Evolutionary conservation across 2,113 vertebrate species (phyloP), one percentile per base, ranked within the genome.

Genomic region (Pterocles orientalis): DNA sequence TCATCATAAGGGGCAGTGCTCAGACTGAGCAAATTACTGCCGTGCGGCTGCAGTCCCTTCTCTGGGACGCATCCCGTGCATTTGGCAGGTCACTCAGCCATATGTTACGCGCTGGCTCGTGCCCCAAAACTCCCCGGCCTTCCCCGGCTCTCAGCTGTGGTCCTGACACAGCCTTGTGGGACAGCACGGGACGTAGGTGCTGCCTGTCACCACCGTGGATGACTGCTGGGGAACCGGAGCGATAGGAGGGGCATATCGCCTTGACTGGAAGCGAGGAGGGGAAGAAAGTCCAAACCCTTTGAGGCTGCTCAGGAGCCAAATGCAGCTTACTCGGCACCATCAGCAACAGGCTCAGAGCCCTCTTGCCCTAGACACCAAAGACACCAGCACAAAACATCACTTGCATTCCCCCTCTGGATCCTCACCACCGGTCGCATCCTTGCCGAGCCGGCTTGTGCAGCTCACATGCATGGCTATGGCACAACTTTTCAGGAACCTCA

Each of bases 61-160:
- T 92, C 88, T 69, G 64, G 87, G 93, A 62, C 43, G 1, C 51
- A 4, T 47, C 81, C 68, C 2, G 5, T 11, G 66, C 3, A 2
- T 71, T 94, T 96, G 96, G 94, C 94, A 90, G 92, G 45, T 26
- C 24, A 0, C 76, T 61, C 1, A 0, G 58, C 96, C 96, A 94
- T 96, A 94, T 95, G 96, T 66, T 80, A 1, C 0, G 0, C 2
- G 0, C 71, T 92, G 94, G 92, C 90, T 92, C 7, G 0, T 8
- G 25, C 56, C 69, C 73, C 23, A 3, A 26, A 66, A 23, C 75
- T 92, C 47, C 80, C 89, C 65, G 58, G 45, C 58, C 41, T 86
- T 64, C 50, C 45, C 75, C 6, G 5, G 48, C 79, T 90, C 82
- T 50, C 2, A 0, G 0, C 21, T 4, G 45, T 1, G 2, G 1